Evolutionary conservation across 2,797 vertebrate genomes (phyloP), one percentile per base, ranked within the genome.

Genomic region (Bovichtus diacanthus): DNA sequence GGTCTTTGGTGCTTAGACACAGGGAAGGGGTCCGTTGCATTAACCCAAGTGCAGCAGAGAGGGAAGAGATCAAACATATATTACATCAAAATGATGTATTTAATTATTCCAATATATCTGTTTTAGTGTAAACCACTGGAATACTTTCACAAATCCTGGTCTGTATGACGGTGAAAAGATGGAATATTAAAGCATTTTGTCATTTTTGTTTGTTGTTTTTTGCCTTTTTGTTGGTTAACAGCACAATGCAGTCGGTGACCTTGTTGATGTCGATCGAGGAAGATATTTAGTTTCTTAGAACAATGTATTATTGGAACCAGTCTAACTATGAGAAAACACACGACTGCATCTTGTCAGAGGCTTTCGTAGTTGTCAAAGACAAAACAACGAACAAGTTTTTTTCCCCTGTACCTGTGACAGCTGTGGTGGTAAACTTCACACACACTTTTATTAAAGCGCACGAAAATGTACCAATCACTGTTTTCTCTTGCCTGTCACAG

Each of bases 401-500:
- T 16, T 18, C 19, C 15, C 19, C 43, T 46, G n/a, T 31, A 51
- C 62, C 62, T 81, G 55, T 75, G 73, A 77, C 78, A 81, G 58
- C 27, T 19, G 2, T 21, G 63, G 56, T 31, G 69, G 50, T 76
- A 43, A 62, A 75, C 76, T 70, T 65, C 66, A 77, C 68, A 71
- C 31, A 74, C 2, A 16, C 70, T 88, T 83, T 84, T 81, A 68
- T 70, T 67, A 76, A 77, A 84, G 78, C 68, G 39, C 78, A 85
- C 77, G 76, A 63, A 77, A 80, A 79, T 72, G 69, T 76, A 80
- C 61, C 78, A 73, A 78, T 80, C 74, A 71, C 80, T 78, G 77
- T 87, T 90, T 92, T 78, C 71, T 75, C 74, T 68, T 69, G 65
- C 83, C 86, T 87, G 90, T 88, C 93, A 87, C 78, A 89, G 85